phyloP scores from a whole-genome alignment of 2,797 vertebrate species.

The Bradypodion pumilum region DNA sequence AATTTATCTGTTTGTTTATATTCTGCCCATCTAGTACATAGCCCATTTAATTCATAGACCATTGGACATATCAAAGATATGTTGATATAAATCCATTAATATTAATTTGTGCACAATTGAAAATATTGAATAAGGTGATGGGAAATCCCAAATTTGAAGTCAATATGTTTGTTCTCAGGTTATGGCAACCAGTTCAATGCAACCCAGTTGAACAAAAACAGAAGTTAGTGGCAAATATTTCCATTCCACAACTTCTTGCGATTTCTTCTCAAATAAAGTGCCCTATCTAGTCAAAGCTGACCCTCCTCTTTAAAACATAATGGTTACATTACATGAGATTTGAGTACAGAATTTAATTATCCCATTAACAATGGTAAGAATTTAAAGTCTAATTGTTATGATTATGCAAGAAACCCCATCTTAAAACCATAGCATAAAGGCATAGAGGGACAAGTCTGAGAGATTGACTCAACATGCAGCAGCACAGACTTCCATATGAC shows the following conservation, averaged over 20 bases:
- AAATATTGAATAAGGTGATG: constrained; percentile 10
- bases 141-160: not conserved
- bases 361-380: not conserved
- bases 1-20: too few relatives aligned
- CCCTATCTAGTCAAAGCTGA: not conserved
- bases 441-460: not conserved
- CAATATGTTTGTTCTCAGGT: not conserved
- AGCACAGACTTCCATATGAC: not conserved
- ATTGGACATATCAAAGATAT: too few relatives aligned
- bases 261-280: not conserved
- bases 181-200: not conserved
- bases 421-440: not conserved
- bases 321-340: not conserved
- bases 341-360: not conserved
- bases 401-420: not conserved
- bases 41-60: too few relatives aligned
- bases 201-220: not conserved
- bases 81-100: constrained; percentile 10
- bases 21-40: too few relatives aligned
- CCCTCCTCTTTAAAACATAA: not conserved
- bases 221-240: not conserved
- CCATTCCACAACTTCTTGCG: not conserved
- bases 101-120: constrained; percentile 8
- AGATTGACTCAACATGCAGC: not conserved
- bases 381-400: not conserved